Base-by-base conservation (phyloP, 2,888 invertebrate genomes). In the Drosophila conformis region DNA sequence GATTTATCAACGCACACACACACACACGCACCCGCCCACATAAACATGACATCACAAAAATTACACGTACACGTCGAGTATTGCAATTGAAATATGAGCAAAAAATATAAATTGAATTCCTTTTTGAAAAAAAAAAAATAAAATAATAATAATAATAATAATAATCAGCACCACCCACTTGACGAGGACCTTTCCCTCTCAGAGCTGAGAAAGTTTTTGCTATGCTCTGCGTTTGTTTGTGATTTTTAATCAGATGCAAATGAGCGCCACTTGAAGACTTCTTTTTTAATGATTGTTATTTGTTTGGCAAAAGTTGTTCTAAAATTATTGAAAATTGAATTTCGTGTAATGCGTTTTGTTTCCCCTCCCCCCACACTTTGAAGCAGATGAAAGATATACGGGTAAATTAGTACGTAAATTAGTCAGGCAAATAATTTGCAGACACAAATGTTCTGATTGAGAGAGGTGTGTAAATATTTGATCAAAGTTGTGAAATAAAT, bases 171-270 rank as follows among this genome's bases (percentile, higher is more conserved):
- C 15, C 58, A 51, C 33, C 67, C 69, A 29, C n/a, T 36, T 25
- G 36, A 52, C 58, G 49, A 52, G 27, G 36, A 38, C 57, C 46
- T 36, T 27, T 4, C 25, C 27, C n/a, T 4, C 36, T 29, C 42
- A 29, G 58, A 29, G n/a, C 52, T 40, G 52, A 21, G 13, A 76
- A 76, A 70, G 40, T 74, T 80, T 65, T 59, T 35, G 33, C 40
- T 18, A 38, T 60, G 57, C 51, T 52, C 35, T 61, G 40, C 36
- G 58, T 54, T 58, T 73, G 69, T 76, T 81, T 73, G 74, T 70
- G 73, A 70, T 73, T 84, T 69, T 87, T 87, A 84, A 84, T 87
- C 87, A 84, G 82, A 87, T 84, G 87, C 87, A 87, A 84, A 84
- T 81, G 76, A 84, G 70, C 69, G 63, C 68, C 58, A 78, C 61